Conservation (phyloP, 2,797 vertebrate species). For the Lagodon rhomboides region DNA sequence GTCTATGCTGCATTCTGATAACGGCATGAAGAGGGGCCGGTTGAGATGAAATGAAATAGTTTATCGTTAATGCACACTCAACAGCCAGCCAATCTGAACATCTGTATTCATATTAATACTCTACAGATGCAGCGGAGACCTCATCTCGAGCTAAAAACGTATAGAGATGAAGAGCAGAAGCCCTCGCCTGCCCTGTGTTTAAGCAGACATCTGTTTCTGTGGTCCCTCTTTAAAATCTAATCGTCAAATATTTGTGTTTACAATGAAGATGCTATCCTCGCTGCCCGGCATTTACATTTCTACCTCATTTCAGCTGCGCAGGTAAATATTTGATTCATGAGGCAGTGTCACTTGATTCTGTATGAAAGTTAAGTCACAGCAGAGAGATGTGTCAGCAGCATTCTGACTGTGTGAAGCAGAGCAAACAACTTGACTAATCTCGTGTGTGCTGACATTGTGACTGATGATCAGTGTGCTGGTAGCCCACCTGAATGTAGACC, state of each 20-base stretch:
- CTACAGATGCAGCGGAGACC: conserved; percentile 51
- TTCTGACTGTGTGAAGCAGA: conserved; percentile 65
- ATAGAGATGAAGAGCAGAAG: conserved; percentile 25
- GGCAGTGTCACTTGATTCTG: conserved; percentile 49
- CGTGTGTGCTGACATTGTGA: conserved; percentile 77
- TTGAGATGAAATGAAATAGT: conserved; percentile 69
- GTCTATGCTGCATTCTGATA: conserved; percentile 70
- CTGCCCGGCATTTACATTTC: conserved; percentile 47
- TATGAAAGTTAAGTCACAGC: conserved; percentile 69
- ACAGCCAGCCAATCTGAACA: conserved; percentile 58
- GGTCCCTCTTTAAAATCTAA: conserved; percentile 51
- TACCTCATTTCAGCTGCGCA: conserved; percentile 50
- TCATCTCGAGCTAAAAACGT: conserved; percentile 22
- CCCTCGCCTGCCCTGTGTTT: conserved; percentile 23
- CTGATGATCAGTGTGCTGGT: conserved; percentile 77
- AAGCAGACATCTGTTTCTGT: conserved; percentile 48
- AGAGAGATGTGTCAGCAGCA: conserved; percentile 74
- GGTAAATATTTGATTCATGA: conserved; percentile 73
- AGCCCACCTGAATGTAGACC: conserved; percentile 75
- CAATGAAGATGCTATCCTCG: conserved; percentile 42
- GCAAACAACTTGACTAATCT: conserved; percentile 80
- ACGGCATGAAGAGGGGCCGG: conserved; percentile 49
- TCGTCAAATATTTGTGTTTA: conserved; percentile 63
- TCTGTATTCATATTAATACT: conserved; percentile 65
- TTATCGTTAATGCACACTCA: conserved; percentile 67